Conservation (phyloP, 2,888 invertebrate genomes). For the Lasioglossum oenotherae region DNA sequence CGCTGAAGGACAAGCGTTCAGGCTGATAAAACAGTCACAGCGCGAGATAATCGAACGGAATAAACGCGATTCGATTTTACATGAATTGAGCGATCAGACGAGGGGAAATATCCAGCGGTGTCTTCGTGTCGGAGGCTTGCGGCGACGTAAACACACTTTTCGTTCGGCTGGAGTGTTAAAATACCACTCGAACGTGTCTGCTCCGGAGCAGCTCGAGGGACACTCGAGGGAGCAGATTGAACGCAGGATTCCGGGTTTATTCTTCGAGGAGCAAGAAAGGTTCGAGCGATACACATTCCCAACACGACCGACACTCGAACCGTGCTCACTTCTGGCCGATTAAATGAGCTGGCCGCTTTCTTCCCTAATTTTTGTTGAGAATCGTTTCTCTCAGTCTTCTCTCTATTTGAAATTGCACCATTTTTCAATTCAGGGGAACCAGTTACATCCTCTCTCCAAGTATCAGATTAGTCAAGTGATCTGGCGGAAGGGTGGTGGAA, state of each 20-base stretch:
- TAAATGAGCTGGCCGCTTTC: background rate
- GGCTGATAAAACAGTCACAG: background rate
- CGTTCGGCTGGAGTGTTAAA: constrained; percentile 56
- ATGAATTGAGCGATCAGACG: background rate
- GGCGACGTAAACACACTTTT: constrained; percentile 58
- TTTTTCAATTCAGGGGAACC: too few relatives aligned
- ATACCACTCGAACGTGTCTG: constrained; percentile 59
- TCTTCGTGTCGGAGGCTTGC: background rate
- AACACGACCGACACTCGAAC: background rate
- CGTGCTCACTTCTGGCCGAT: background rate
- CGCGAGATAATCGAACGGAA: background rate
- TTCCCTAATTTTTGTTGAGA: too few relatives aligned
- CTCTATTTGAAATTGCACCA: too few relatives aligned
- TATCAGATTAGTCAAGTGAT: too few relatives aligned
- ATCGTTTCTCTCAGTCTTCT: too few relatives aligned
- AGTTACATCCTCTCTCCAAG: too few relatives aligned
- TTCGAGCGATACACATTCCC: background rate
- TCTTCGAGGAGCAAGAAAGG: background rate
- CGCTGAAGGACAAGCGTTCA: background rate
- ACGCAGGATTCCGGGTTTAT: constrained; percentile 1
- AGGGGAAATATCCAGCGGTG: background rate
- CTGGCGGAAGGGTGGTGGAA: too few relatives aligned
- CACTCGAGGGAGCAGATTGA: constrained; percentile 21
- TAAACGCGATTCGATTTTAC: background rate
- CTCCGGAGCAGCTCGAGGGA: constrained; percentile 39